Evolutionary conservation across 2,113 vertebrate genomes (phyloP), one percentile per base, ranked within the genome.

Genomic region (Electrona antarctica): DNA sequence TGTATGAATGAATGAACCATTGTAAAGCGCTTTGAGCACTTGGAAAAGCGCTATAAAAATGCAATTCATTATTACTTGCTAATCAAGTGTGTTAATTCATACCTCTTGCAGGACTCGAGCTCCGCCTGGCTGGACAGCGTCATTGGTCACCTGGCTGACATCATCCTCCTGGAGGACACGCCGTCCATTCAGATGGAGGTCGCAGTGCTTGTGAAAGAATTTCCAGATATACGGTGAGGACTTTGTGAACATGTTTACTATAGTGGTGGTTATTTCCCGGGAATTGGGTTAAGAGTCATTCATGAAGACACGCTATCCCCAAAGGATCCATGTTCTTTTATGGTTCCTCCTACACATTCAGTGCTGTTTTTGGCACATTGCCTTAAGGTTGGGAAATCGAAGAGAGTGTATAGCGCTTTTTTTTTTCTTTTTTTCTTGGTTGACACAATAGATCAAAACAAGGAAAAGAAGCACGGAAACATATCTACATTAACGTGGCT

Each of bases 121-220:
- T 92, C 93, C 0, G 92, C 93, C 0, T 95, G 95, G 94, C 77
- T 98, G 89, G 94, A 98, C 63, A 90, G 92, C 7, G 90, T 94
- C 76, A 92, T 98, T 65, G 92, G 92, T 0, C 94, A 95, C 77
- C 61, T 97, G 15, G 91, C 95, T 1, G 96, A 95, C 85, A 95
- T 98, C 70, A 91, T 97, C 66, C 92, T 93, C 45, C 90, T 98
- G 65, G 96, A 97, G 78, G 96, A 97, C 87, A 95, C 91, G 0
- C 93, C 95, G 0, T 95, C 96, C 61, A 94, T 98, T 88, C 96
- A 97, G 91, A 94, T 97, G 94, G 96, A 97, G 84, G 96, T 97
- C 7, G 96, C 93, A 0, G 93, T 95, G 59, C 83, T 98, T 83
- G 95, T 94, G 41, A 91, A 94, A 9, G 95, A 95, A 87, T 97